Base-by-base conservation (phyloP, 2,888 invertebrate species). In the Amaurobius ferox region DNA sequence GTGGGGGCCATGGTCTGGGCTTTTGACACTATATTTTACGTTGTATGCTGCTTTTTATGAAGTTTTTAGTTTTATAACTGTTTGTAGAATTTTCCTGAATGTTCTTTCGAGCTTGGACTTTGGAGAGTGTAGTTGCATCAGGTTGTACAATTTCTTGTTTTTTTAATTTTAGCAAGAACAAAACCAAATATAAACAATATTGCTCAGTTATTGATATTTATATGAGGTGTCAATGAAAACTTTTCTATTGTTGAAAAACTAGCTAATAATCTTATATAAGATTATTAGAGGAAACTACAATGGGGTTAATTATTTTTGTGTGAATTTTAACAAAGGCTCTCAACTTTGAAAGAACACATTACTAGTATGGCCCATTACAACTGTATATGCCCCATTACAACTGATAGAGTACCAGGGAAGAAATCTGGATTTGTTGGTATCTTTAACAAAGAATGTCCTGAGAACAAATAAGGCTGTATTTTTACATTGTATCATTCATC, bases 141-240 rank as follows among this genome's bases (percentile, higher is more conserved):
- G n/a, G n/a, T n/a, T n/a, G n/a, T n/a, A n/a, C n/a, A n/a, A n/a
- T n/a, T n/a, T n/a, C n/a, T n/a, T n/a, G n/a, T n/a, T n/a, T 73
- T 6, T 26, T 73, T 28, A 6, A 61, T 55, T 9, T 28, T 30
- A 30, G n/a, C 29, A 19, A 32, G 28, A 19, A 28, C 23, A 62
- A 62, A 0, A 9, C 9, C 62, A 7, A 16, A 62, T 26, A 62
- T 62, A 62, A 62, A 26, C 28, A 28, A 62, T 26, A 62, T 28
- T 0, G 62, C 23, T 71, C 30, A 71, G 19, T 26, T 64, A 66
- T 5, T 72, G 23, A 39, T 79, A 66, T 64, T 79, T 72, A 64
- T 71, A 64, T 40, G 66, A 64, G 79, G 72, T 66, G 35, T 79
- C 66, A 28, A 79, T 79, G 48, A 64, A 7, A 66, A 79, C 23